phyloP scores from a whole-genome alignment of 2,797 vertebrate species.

The Tinamus major region DNA sequence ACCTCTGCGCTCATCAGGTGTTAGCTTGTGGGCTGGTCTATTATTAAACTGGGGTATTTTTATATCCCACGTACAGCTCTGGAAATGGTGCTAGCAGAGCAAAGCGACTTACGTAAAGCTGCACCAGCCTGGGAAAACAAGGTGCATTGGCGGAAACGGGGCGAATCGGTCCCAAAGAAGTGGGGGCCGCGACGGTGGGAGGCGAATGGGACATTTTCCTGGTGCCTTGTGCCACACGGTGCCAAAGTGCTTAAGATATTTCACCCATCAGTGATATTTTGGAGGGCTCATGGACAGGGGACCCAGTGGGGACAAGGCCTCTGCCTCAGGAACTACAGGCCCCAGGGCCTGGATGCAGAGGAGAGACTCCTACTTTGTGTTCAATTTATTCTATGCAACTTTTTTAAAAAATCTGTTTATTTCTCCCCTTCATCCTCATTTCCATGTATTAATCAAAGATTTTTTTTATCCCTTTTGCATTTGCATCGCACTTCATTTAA shows the following conservation, averaged over 20 bases:
- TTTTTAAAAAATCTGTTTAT: neutral
- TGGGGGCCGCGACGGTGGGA: too few relatives aligned
- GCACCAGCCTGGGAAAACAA: neutral
- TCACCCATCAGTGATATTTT: neutral
- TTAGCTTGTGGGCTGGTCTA: constrained; percentile 18
- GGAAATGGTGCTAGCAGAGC: neutral
- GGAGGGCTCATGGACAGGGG: neutral
- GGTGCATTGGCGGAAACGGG: neutral
- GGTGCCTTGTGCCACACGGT: accelerated
- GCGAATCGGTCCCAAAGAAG: too few relatives aligned
- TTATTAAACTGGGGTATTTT: constrained; percentile 55
- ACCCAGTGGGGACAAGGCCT: accelerated
- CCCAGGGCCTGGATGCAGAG: neutral
- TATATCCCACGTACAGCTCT: neutral
- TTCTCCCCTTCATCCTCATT: neutral
- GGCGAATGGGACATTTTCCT: too few relatives aligned
- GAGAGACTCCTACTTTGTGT: accelerated
- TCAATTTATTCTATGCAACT: neutral
- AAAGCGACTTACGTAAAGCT: constrained; percentile 35
- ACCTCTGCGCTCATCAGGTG: neutral
- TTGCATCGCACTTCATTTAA: neutral
- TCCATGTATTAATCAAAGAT: neutral
- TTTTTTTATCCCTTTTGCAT: neutral
- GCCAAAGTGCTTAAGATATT: neutral
- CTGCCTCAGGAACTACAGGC: neutral